Evolutionary conservation across 2,113 vertebrate genomes (phyloP), one percentile per base, ranked within the genome.

Genomic region (Rallus limicola): DNA sequence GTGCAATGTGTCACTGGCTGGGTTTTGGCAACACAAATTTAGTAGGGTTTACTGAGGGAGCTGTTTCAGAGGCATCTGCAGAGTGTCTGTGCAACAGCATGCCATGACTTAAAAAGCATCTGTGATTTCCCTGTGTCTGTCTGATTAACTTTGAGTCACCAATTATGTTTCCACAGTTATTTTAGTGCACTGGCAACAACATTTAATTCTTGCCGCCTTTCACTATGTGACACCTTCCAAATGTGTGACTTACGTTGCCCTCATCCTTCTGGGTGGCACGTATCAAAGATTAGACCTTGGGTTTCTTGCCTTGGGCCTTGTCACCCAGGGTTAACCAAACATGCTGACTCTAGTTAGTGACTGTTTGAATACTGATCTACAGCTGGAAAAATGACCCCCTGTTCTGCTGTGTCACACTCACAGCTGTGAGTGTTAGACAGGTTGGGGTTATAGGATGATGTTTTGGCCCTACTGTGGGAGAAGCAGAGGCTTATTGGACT

Each of bases 1-100:
- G 62, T 53, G 33, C 44, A 36, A 13, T 8, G 4, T 0, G 1
- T 9, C 17, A 8, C 36, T 40, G 24, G 53, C 48, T 2, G 9
- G 28, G 19, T 16, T 53, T 20, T 44, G 29, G 63, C 83, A 60
- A 13, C 33, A 4, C 6, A 17, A 13, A 55, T 7, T 46, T 34
- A 58, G 16, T 9, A 6, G 0, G 2, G 20, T 21, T 16, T 53
- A 40, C 1, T 3, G 36, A n/a, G 62, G 7, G 3, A 23, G 24
- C n/a, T 55, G 20, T 63, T 88, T 67, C 0, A 1, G 52, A 28
- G n/a, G 44, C 24, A 48, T 33, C 9, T n/a, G 20, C 16, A 2
- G 11, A 7, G 8, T 16, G 9, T 16, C 34, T n/a, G 38, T 31
- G 36, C 15, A 31, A 55, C 26, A 67, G 34, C 44, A 31, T 53